A percentile compares a stretch with the other conserved stretches of the same genome.
These are phyloP conservation scores for Dallia pectoralis DNA, from an alignment of 2,797 vertebrate species.

Conservation along the genomic window DNA sequence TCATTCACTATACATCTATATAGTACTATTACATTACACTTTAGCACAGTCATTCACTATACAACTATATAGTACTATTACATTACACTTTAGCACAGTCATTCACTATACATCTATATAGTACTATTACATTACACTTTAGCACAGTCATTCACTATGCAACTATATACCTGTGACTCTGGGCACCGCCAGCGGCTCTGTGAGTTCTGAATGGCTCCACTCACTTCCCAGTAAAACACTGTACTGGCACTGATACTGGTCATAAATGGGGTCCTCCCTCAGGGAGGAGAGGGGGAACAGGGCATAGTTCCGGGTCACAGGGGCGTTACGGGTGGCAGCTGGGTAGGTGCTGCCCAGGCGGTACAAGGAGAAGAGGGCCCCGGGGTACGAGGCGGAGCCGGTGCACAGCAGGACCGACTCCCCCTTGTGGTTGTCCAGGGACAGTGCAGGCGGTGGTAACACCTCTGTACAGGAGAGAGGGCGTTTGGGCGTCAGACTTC, in stretches of 20 bases:
- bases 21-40: no score
- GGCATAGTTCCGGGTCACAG: slow-evolving; percentile 40
- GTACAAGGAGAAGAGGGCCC: slow-evolving; percentile 66
- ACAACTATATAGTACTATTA: no score
- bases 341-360: slow-evolving; percentile 34
- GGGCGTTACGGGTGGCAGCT: slow-evolving; percentile 21
- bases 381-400: slow-evolving; percentile 67
- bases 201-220: slow-evolving; percentile 59
- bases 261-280: slow-evolving; percentile 33
- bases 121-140: no score
- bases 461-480: slow-evolving; percentile 44
- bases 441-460: slow-evolving; percentile 56
- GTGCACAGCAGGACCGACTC: slow-evolving; percentile 63
- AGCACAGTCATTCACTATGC: slow-evolving; percentile 8
- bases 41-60: no score
- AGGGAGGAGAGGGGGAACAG: slow-evolving; percentile 59
- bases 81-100: no score
- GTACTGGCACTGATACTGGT: slow-evolving; percentile 71
- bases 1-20: no score
- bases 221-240: slow-evolving; percentile 43
- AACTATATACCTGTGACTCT: slow-evolving; percentile 38
- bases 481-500: not conserved
- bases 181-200: slow-evolving; percentile 49
- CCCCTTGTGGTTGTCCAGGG: slow-evolving; percentile 49
- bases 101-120: no score